phyloP scores from a whole-genome alignment of 2,888 invertebrate genomes.

The Trichopria drosophilae region DNA sequence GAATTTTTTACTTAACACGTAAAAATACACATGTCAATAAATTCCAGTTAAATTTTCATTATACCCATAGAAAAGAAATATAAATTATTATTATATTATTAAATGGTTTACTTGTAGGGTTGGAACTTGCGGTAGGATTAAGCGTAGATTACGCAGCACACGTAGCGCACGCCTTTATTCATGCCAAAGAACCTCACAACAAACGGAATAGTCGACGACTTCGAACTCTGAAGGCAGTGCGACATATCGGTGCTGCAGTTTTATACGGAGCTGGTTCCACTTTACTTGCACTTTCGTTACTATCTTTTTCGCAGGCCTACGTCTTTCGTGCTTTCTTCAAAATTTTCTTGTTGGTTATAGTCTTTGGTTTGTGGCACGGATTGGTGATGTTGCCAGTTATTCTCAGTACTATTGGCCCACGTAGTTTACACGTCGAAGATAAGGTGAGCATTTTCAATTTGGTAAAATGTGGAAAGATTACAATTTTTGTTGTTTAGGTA shows the following conservation, averaged over 20 bases:
- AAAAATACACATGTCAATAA: too few species aligned
- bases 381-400: constrained; percentile 75
- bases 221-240: constrained; percentile 68
- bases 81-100: too few species aligned
- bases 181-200: constrained; percentile 61
- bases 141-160: constrained; percentile 85
- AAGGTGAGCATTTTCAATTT: too few species aligned
- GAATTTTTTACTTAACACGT: too few species aligned
- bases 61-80: too few species aligned
- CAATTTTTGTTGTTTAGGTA: too few species aligned
- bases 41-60: too few species aligned
- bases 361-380: constrained; percentile 79
- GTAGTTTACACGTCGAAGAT: constrained; percentile 37
- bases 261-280: constrained; percentile 79
- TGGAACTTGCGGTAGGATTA: constrained; percentile 79
- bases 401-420: constrained; percentile 73
- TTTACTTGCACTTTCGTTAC: constrained; percentile 70
- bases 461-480: background rate
- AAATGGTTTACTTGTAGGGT: constrained; percentile 42
- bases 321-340: constrained; percentile 76
- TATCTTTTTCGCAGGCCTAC: constrained; percentile 73
- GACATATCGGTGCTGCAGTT: constrained; percentile 76
- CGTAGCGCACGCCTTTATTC: constrained; percentile 79
- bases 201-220: constrained; percentile 49
- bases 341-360: constrained; percentile 76